Base-by-base conservation (phyloP, 1,140 invertebrate species). In the Gryon sp. region DNA sequence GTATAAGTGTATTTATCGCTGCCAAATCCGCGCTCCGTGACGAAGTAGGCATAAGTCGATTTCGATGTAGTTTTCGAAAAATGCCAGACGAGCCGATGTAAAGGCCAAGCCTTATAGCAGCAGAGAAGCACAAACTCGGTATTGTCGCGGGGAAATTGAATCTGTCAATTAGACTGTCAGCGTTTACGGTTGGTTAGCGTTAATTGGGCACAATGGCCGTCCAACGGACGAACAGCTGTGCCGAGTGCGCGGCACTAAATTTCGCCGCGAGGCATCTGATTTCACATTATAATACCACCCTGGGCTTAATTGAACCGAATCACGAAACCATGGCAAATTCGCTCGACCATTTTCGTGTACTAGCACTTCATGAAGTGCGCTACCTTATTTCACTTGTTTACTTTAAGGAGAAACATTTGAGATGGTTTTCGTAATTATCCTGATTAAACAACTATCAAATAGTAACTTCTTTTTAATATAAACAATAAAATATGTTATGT, bases 101-200 rank as follows among this genome's bases (percentile, higher is more conserved):
- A 36, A 46, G 28, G 26, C 55, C 26, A 28, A n/a, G n/a, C n/a
- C 53, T 62, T 36, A 59, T 34, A 12, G 11, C n/a, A n/a, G n/a
- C 43, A 20, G 22, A 52, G 41, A 24, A 38, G 20, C 32, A 18
- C 6, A 76, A 38, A 63, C 55, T 15, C 63, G 68, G 57, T 59
- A 86, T 87, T 86, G 85, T 87, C 82, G 77, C 66, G 70, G 78
- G 82, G 82, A 86, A 87, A 89, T 88, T 84, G 82, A 87, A 87
- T 88, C 83, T 87, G 83, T 87, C 86, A 85, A 89, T 89, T 88
- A 87, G 83, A 83, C 83, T 78, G 75, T 82, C 79, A 60, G 74
- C 80, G 80, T 87, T 88, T 86, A 88, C 85, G 86, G 76, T 88
- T 89, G 86, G 86, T 89, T 88, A 86, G 53, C 76, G 70, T 62